Evolutionary conservation across 2,113 vertebrate genomes (phyloP), one percentile per base, ranked within the genome.

Genomic region (Ascaphus truei): DNA sequence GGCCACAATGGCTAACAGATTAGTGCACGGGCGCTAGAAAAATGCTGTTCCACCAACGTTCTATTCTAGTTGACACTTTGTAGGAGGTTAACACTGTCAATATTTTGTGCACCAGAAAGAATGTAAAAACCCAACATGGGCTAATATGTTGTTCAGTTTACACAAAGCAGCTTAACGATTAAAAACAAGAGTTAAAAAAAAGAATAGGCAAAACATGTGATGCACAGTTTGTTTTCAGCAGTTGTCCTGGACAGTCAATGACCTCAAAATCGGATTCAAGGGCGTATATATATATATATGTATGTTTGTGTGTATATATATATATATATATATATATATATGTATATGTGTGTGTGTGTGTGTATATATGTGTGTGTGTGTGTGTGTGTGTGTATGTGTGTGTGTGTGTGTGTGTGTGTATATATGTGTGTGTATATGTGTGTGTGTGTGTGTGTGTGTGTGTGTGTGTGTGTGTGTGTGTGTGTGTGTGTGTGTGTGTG

Each of bases 71-170:
- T 78, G 85, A 77, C 80, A 80, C 78, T 84, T 77, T 73, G 51
- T 22, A 84, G 51, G 64, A 74, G 77, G 79, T 77, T 74, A 82
- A 79, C 74, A 78, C 82, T 82, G 81, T 87, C 78, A 82, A 80
- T 69, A 50, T 75, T 76, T 75, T 82, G 77, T 84, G 82, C 80
- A 82, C 86, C 74, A 86, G 77, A 85, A 86, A 86, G 79, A 83
- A 80, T 0, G 73, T 77, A 11, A 68, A 85, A 82, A 84, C 91
- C 91, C 89, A 87, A 84, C 85, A 71, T 86, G 88, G 90, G 88
- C 82, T 61, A 74, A 78, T 56, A 60, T 75, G 83, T 77, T 85
- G 68, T 84, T 86, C 68, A 72, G 79, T 84, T n/a, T 73, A 75
- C 86, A 84, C 81, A 83, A 80, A 86, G 84, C 84, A 88, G 88